phyloP scores from a whole-genome alignment of 2,888 invertebrate species.

The Oligia latruncula region DNA sequence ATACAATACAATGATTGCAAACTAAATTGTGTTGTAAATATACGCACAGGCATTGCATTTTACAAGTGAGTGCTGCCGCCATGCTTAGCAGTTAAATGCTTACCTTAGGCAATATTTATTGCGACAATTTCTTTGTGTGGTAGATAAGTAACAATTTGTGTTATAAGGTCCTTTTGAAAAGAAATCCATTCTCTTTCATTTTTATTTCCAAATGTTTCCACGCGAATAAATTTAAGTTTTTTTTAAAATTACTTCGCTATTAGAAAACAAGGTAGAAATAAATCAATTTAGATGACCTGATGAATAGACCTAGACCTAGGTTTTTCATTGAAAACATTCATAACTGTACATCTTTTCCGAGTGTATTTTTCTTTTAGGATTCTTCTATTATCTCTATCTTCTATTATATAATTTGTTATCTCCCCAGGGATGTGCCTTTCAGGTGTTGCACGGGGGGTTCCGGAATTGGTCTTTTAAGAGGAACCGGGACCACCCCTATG shows the following conservation, averaged over 20 bases:
- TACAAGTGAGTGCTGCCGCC: conserved; percentile 36
- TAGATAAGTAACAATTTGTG: conserved; percentile 8
- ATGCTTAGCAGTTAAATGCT: conserved; percentile 39
- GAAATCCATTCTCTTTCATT: conserved; percentile 7
- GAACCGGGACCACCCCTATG: too few relatives aligned
- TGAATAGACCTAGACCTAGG: background rate
- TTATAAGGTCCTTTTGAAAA: conserved; percentile 8
- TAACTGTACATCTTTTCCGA: background rate
- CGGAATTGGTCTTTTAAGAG: too few relatives aligned
- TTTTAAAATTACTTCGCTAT: too few relatives aligned
- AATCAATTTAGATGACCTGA: background rate
- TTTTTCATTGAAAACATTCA: background rate
- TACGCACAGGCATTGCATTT: conserved; percentile 44
- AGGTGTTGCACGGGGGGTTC: too few relatives aligned
- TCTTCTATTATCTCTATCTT: background rate
- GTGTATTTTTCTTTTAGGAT: background rate
- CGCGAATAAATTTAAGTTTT: background rate
- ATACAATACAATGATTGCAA: conserved; percentile 42
- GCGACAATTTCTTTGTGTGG: conserved; percentile 44
- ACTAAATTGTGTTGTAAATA: conserved; percentile 49
- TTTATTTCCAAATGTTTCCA: background rate
- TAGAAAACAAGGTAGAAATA: background rate
- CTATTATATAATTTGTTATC: too few relatives aligned
- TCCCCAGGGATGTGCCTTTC: too few relatives aligned
- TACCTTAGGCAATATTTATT: conserved; percentile 47